Evolutionary conservation across 64 coral and sea anemone genomes (phyloP).

Genomic region (Montipora cactus): DNA sequence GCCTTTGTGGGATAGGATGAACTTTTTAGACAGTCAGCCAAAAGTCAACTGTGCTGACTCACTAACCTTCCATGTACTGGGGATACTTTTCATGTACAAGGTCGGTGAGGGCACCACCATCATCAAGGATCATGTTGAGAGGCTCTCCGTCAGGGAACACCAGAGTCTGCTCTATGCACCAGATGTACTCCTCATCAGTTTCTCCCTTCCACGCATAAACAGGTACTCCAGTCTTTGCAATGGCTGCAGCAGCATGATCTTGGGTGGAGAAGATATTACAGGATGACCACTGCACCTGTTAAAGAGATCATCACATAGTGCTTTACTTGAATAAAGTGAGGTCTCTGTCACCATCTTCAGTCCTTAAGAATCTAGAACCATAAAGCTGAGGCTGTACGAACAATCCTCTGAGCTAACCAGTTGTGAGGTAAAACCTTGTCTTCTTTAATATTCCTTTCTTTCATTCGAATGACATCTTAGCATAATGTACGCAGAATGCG

Average conservation of each 20-base stretch:
- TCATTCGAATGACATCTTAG: too few relatives aligned
- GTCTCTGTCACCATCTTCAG: too few relatives aligned
- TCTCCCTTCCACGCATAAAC: constrained; percentile 99
- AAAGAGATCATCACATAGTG: background rate
- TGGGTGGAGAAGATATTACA: constrained; percentile 99
- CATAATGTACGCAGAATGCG: too few relatives aligned
- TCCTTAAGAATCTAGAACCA: too few relatives aligned
- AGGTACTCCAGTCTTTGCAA: constrained; percentile 94
- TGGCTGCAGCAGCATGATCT: constrained; percentile 99
- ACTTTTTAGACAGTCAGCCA: too few relatives aligned
- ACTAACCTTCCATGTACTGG: constrained; percentile 71
- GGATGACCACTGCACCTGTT: constrained; percentile 98
- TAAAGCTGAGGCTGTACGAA: too few relatives aligned
- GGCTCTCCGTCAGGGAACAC: constrained; percentile 92
- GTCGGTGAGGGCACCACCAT: constrained; percentile 96
- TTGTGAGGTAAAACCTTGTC: too few relatives aligned
- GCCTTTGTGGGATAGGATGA: too few relatives aligned
- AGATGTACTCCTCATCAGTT: constrained; percentile 98
- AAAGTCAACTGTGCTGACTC: too few relatives aligned
- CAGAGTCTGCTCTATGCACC: constrained; percentile 95
- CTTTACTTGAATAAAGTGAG: too few relatives aligned
- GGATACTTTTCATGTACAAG: constrained; percentile 91
- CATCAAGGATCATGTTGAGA: constrained; percentile 96
- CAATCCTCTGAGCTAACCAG: too few relatives aligned
- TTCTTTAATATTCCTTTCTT: too few relatives aligned